Conservation (phyloP, 2,888 invertebrate genomes). For the Morpho helenor region DNA sequence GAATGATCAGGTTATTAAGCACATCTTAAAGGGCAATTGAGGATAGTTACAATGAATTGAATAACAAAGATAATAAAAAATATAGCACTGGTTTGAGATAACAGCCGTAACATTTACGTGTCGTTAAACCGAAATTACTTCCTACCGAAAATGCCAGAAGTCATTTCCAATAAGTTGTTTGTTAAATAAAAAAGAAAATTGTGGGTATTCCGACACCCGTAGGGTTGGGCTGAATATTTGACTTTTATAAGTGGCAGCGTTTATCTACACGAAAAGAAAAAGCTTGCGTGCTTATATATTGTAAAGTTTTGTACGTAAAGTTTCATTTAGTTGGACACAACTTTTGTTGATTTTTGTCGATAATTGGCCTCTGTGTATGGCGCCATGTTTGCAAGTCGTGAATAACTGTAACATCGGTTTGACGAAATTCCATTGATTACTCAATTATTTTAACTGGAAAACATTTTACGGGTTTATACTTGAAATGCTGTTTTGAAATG, state of each 20-base stretch:
- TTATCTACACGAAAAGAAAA: constrained; percentile 52
- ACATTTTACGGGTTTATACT: constrained; percentile 48
- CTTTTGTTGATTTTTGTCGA: constrained; percentile 9
- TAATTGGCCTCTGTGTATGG: constrained; percentile 42
- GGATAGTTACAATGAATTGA: no score
- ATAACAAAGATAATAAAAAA: no score
- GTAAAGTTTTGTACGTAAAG: constrained; percentile 25
- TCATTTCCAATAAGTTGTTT: constrained; percentile 27
- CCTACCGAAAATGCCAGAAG: constrained; percentile 10
- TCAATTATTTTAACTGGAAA: constrained; percentile 61
- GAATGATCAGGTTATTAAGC: no score
- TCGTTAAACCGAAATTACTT: constrained; percentile 8
- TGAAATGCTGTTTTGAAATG: constrained; percentile 23
- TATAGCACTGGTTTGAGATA: no score
- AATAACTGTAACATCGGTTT: constrained; percentile 69
- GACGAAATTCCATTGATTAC: constrained; percentile 65
- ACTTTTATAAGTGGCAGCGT: constrained; percentile 63
- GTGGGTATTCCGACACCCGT: constrained; percentile 49
- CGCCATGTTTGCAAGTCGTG: constrained; percentile 53
- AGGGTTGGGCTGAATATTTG: constrained; percentile 62
- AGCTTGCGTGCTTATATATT: constrained; percentile 13
- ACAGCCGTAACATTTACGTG: background rate
- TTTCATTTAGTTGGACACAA: constrained; percentile 7
- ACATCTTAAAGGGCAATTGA: no score
- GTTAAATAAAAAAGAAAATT: constrained; percentile 40